These are phyloP conservation scores for Ibidorhyncha struthersii DNA, from an alignment of 2,113 vertebrate genomes.

Conservation along the genomic window DNA sequence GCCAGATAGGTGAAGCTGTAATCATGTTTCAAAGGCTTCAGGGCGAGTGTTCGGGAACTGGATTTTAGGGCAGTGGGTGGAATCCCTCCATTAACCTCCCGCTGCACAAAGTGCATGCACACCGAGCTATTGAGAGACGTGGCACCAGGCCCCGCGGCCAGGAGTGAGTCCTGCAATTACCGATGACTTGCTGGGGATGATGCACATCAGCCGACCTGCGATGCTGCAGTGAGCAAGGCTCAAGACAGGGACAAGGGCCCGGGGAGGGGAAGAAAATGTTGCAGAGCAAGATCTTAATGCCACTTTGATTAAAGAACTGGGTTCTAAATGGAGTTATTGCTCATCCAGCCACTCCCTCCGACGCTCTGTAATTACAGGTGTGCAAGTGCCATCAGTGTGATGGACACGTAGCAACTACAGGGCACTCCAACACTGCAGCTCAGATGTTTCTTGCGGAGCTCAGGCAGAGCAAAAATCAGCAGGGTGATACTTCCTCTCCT, in stretches of 20 bases:
- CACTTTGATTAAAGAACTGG: not conserved
- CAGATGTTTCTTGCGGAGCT: not conserved
- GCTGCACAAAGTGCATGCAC: not conserved
- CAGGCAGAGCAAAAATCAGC: not conserved
- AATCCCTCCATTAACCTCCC: not conserved
- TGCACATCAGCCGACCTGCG: not conserved
- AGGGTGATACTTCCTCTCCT: not conserved
- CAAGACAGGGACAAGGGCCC: not conserved
- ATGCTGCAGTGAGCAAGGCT: not conserved
- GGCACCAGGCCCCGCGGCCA: not conserved
- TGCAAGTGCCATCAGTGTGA: not conserved
- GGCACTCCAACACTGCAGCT: not conserved
- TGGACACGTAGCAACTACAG: not conserved
- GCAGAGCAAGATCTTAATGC: not conserved
- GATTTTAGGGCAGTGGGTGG: not conserved
- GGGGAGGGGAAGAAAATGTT: not conserved
- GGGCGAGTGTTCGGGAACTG: not conserved
- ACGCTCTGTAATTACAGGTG: not conserved
- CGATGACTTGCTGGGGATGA: not conserved
- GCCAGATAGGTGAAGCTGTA: not conserved
- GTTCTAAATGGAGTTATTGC: not conserved
- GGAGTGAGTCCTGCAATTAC: not conserved
- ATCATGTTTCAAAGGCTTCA: not conserved
- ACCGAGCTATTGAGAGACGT: not conserved
- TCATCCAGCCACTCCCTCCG: not conserved